These are phyloP conservation scores for Tricholauxania praeusta DNA, from an alignment of 2,888 invertebrate genomes.

Conservation along the genomic window DNA sequence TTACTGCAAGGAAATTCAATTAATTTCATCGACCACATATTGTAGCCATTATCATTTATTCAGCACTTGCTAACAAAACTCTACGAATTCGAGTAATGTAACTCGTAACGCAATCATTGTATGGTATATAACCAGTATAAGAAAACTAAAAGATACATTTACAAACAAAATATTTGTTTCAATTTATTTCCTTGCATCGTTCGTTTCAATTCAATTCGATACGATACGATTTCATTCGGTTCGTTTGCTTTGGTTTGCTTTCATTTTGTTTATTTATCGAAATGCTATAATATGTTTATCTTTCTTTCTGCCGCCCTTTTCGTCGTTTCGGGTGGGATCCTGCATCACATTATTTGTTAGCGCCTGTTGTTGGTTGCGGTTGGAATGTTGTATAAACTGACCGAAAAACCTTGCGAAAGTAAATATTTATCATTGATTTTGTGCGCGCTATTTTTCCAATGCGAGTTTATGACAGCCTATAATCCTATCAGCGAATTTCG, in stretches of 20 bases:
- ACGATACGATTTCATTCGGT: not conserved
- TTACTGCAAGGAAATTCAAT: no score
- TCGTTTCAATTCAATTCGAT: not conserved
- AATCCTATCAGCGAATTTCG: no score
- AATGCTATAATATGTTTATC: constrained; percentile 18
- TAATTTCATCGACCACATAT: no score
- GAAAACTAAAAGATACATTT: not conserved
- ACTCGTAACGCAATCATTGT: no score
- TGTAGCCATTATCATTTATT: no score
- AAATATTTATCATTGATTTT: not conserved
- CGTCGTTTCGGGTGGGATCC: no score
- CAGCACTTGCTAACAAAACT: not conserved
- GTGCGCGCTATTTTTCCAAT: no score
- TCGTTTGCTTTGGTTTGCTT: not conserved
- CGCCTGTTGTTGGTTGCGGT: not conserved
- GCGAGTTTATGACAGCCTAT: no score
- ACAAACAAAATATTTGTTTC: constrained; percentile 1
- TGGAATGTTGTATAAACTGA: constrained; percentile 6
- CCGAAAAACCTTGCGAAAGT: constrained; percentile 5
- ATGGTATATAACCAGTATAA: not conserved
- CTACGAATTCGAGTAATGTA: not conserved
- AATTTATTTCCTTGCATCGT: not conserved
- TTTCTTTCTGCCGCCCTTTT: no score
- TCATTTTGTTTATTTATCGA: constrained; percentile 12
- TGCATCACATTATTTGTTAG: not conserved